Evolutionary conservation across 2,113 vertebrate genomes (phyloP).

Genomic region (Tiliqua scincoides): DNA sequence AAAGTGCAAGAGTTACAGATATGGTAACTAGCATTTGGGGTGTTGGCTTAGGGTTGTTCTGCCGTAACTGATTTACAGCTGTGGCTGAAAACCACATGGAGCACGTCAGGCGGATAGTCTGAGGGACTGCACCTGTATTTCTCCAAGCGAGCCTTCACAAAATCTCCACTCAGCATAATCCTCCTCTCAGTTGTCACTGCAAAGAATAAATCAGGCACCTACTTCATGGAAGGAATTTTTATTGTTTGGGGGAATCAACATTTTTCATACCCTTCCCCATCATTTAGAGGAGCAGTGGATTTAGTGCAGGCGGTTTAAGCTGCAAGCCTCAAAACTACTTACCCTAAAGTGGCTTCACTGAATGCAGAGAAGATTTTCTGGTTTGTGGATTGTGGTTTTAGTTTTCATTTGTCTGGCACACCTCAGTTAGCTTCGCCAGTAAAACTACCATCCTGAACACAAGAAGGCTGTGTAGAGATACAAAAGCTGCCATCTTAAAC

Average conservation of each 20-base stretch:
- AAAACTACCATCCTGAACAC: too few species aligned
- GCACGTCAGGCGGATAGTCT: conserved; percentile 59
- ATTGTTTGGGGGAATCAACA: conserved; percentile 59
- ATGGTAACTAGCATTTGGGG: conserved; percentile 55
- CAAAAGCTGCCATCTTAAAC: neutral
- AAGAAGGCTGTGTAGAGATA: too few species aligned
- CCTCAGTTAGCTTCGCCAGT: neutral
- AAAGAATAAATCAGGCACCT: conserved; percentile 63
- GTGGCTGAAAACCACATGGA: conserved; percentile 68
- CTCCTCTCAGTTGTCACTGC: conserved; percentile 55
- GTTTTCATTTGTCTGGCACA: neutral
- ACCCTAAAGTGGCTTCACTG: neutral
- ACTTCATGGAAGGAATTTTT: conserved; percentile 55
- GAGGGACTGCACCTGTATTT: conserved; percentile 71
- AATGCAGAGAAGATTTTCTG: neutral
- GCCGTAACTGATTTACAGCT: conserved; percentile 72
- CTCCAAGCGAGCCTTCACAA: conserved; percentile 62
- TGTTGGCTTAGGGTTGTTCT: conserved; percentile 57
- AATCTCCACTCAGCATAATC: conserved; percentile 69
- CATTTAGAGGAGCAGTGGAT: conserved; percentile 26
- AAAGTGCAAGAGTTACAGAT: conserved; percentile 44
- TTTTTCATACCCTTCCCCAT: conserved; percentile 49
- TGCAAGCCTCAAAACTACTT: neutral
- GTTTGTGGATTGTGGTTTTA: neutral
- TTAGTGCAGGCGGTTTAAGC: conserved; percentile 29